Percentiles rank a stretch among this genome's conserved stretches.
These are phyloP conservation scores for Eupleurogrammus muticus DNA, from an alignment of 2,797 vertebrate genomes.

Conservation along the genomic window DNA sequence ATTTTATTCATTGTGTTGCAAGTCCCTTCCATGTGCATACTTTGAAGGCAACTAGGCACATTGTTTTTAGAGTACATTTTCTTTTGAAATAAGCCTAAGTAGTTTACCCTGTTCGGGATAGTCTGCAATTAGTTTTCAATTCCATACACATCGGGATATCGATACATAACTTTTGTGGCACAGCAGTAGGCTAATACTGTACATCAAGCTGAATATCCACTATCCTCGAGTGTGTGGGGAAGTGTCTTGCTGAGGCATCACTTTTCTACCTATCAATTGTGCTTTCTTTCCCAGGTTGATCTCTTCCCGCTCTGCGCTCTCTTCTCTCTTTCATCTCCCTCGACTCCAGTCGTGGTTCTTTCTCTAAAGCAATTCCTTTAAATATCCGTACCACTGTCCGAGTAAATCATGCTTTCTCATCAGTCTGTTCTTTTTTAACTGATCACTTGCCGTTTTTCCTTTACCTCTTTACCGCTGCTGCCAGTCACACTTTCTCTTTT, in stretches of 20 bases:
- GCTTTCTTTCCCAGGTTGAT: conserved; percentile 34
- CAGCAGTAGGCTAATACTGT: conserved; percentile 41
- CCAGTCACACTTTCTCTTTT: conserved; percentile 4
- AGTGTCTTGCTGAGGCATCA: conserved; percentile 44
- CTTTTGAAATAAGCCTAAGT: conserved; percentile 19
- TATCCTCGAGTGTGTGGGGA: conserved; percentile 36
- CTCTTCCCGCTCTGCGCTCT: conserved; percentile 7
- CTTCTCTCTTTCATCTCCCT: conserved; percentile 16
- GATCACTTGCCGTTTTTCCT: conserved; percentile 11
- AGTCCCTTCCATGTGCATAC: no score
- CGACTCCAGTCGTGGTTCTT: conserved; percentile 8
- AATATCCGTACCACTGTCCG: conserved; percentile 16
- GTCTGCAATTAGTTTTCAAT: conserved; percentile 49
- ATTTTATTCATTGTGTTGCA: no score
- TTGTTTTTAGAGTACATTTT: conserved; percentile 14
- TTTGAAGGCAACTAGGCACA: no score
- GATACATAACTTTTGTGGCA: conserved; percentile 41
- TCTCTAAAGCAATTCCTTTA: conserved; percentile 18
- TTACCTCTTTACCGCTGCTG: conserved; percentile 2
- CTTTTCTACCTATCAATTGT: conserved; percentile 38
- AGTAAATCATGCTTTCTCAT: conserved; percentile 18
- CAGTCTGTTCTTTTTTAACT: neutral
- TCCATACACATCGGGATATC: conserved; percentile 41
- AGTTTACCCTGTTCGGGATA: conserved; percentile 30
- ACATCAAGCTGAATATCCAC: conserved; percentile 45